Conservation (phyloP, 2,113 vertebrate species). For the Hystrix brachyura region DNA sequence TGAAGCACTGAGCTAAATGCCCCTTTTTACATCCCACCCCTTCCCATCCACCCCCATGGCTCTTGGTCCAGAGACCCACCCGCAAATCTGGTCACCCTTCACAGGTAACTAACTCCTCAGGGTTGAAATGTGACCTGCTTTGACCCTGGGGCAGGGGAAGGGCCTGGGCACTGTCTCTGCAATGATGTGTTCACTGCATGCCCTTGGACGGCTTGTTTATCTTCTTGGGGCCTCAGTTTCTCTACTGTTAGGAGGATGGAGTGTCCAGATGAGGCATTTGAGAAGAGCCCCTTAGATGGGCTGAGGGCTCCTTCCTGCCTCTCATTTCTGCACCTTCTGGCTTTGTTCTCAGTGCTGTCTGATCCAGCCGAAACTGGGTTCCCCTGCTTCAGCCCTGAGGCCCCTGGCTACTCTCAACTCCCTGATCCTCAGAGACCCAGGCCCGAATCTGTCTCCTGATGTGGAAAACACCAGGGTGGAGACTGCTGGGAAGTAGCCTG, state of each 20-base stretch:
- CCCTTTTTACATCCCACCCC: neutral
- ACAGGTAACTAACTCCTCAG: neutral
- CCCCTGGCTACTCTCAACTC: fast-evolving
- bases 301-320: neutral
- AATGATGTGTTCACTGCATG: fast-evolving
- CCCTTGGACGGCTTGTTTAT: neutral
- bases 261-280: neutral
- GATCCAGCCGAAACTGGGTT: neutral
- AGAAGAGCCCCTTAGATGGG: neutral
- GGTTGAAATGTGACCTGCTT: neutral
- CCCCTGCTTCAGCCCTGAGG: neutral
- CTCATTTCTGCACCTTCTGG: neutral
- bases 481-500: neutral
- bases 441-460: neutral
- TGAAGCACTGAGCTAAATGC: neutral
- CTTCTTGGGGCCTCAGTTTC: neutral
- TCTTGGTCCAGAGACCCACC: neutral
- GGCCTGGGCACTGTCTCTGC: neutral
- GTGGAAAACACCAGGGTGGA: neutral
- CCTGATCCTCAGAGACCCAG: neutral
- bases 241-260: neutral
- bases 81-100: neutral
- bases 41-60: fast-evolving
- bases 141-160: neutral
- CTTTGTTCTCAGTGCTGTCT: neutral